Evolutionary conservation across 2,797 vertebrate genomes (phyloP), one percentile per base, ranked within the genome.

Genomic region (Sorex maritimensis): DNA sequence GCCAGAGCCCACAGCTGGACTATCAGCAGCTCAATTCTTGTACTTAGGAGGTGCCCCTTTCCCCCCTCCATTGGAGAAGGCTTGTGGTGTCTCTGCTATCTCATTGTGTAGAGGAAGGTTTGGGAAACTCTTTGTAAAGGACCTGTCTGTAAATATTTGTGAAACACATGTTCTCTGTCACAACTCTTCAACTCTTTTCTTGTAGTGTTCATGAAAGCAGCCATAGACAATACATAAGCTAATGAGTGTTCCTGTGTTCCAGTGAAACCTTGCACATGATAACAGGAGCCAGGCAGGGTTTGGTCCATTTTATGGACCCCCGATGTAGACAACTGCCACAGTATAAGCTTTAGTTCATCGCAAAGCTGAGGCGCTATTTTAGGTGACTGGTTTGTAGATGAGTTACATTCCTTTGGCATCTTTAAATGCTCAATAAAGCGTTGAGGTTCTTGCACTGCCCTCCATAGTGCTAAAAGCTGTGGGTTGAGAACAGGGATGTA

Each of bases 111-210:
- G 86, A 86, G 73, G 19, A 94, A 49, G 30, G 52, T 4, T 63
- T 91, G 65, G 58, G 44, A 81, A 38, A 26, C 5, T 55, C 65
- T 79, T 46, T 28, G 12, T 73, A 55, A 92, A 68, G 19, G 44
- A 3, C 90, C 46, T 74, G 11, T 68, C 81, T 87, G 52, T 90
- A 82, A 94, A 30, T 87, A 80, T 78, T 81, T 85, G 72, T 92
- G 81, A 44, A 49, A 38, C 74, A 55, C 26, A 21, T 75, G 67
- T 44, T 52, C 26, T 92, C n/a, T 89, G 68, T 81, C 17, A 28
- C 30, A 93, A 1, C 9, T 68, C 30, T 83, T 86, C 9, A 80
- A 0, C 81, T 80, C 73, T 88, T 30, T 30, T 73, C 28, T 58
- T 81, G 46, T n/a, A 49, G 46, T 79, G 30, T 87, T 84, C 55